These are phyloP conservation scores for Peromyscus attwateri DNA, from an alignment of 2,797 vertebrate genomes.

Conservation along the genomic window DNA sequence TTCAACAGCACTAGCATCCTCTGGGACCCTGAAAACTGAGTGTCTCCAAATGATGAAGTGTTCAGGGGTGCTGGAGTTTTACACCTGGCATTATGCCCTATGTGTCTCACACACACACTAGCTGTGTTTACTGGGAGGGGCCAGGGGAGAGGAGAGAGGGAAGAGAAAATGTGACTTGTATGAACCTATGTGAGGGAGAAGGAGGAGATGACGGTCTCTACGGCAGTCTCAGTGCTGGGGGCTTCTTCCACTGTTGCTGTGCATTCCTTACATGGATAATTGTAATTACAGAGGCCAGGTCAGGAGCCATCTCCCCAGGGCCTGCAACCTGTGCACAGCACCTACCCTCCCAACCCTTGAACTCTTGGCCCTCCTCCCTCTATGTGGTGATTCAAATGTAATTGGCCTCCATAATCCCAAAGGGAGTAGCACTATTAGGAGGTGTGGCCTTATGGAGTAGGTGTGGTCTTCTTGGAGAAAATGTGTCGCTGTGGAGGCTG, in stretches of 20 bases:
- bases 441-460: background rate
- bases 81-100: background rate
- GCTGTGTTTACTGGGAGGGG: background rate
- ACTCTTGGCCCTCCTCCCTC: background rate
- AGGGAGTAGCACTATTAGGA: background rate
- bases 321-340: background rate
- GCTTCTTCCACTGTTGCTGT: background rate
- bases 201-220: too few species aligned
- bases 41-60: background rate
- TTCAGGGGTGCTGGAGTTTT: background rate
- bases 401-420: background rate
- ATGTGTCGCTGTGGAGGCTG: background rate
- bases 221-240: too few species aligned
- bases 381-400: background rate
- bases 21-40: background rate
- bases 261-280: background rate
- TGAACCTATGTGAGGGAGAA: background rate
- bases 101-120: background rate
- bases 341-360: background rate
- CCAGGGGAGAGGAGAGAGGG: background rate
- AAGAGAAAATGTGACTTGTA: too few species aligned
- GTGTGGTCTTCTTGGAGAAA: background rate
- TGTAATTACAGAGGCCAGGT: background rate
- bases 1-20: background rate
- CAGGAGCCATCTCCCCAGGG: background rate